Evolutionary conservation across 1,140 invertebrate species (phyloP), one percentile per base, ranked within the genome.

Genomic region (Megalonaias nervosa): DNA sequence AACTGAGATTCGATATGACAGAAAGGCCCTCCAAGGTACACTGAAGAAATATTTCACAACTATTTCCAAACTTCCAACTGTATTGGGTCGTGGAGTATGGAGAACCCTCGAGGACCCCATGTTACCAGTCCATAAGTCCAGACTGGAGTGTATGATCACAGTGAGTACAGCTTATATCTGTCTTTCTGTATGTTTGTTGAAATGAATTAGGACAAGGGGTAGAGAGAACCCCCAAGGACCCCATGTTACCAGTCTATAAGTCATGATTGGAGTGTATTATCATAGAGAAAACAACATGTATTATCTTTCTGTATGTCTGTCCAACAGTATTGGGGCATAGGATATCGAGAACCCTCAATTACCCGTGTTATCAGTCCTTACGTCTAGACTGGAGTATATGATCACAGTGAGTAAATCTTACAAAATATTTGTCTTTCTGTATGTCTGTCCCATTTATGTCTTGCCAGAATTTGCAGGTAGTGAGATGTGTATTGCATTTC

Each of bases 121-220:
- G 85, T 76, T 89, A 65, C 84, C 88, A 14, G 70, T 90, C 58
- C 90, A 91, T 71, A 87, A 86, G 74, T 70, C 85, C n/a, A 83
- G 90, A 58, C 73, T 90, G 5, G 89, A 90, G 71, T 86, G 82
- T 62, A 88, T 91, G 87, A 85, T 90, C n/a, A 86, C 86, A 56
- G 89, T 90, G 81, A 85, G 87, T 84, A 23, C 16, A 16, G 38
- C 38, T 48, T 48, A 48, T 48, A 11, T 48, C 6, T 48, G 38
- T 48, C 38, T 48, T 48, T 48, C 38, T 48, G 2, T 48, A 48
- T 48, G 11, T 48, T 48, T 48, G 2, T 48, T 81, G 82, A 38
- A 83, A 82, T 11, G 80, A 86, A 1, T 68, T 91, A 48, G 70
- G 79, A 0, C 77, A 85, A 26, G 86, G 86, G 9, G 74, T 79